phyloP scores from a whole-genome alignment of 2,888 invertebrate genomes.

The Drosophila borborema region DNA sequence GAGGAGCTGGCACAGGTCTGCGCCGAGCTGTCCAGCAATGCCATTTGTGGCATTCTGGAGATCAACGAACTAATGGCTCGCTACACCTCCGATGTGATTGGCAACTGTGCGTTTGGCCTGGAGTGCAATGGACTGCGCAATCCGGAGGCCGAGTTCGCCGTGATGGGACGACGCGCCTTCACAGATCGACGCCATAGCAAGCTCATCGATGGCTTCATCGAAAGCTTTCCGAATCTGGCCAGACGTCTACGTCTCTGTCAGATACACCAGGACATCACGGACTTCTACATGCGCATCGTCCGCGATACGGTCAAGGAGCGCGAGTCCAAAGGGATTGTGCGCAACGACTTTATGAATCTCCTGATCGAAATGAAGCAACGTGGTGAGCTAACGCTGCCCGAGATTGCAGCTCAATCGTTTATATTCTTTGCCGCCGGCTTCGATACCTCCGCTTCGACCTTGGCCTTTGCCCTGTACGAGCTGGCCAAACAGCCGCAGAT shows the following conservation, averaged over 20 bases:
- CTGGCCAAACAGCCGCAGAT: conserved; percentile 85
- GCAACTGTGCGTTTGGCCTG: conserved; percentile 85
- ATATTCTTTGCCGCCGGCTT: conserved; percentile 86
- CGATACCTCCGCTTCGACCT: conserved; percentile 86
- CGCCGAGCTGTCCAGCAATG: conserved; percentile 50
- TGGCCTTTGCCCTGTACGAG: conserved; percentile 86
- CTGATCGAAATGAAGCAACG: conserved; percentile 83
- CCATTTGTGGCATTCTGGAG: conserved; percentile 67
- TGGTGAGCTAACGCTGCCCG: conserved; percentile 77
- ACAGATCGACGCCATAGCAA: conserved; percentile 61
- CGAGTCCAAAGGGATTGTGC: conserved; percentile 73
- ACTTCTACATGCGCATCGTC: conserved; percentile 80
- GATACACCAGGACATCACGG: conserved; percentile 59
- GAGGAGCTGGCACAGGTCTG: conserved; percentile 48
- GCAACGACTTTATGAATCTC: conserved; percentile 86
- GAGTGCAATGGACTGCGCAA: conserved; percentile 84
- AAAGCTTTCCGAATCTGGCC: conserved; percentile 62
- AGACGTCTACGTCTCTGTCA: conserved; percentile 60
- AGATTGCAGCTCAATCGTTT: conserved; percentile 86
- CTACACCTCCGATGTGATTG: conserved; percentile 86
- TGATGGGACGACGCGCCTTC: conserved; percentile 68
- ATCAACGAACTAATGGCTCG: conserved; percentile 80
- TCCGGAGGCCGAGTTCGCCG: conserved; percentile 82
- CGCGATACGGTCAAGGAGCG: conserved; percentile 82
- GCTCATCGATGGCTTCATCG: conserved; percentile 54